A percentile compares a stretch with the other conserved stretches of the same genome.
phyloP scores from a whole-genome alignment of 2,113 vertebrate genomes.

The Micromys minutus region DNA sequence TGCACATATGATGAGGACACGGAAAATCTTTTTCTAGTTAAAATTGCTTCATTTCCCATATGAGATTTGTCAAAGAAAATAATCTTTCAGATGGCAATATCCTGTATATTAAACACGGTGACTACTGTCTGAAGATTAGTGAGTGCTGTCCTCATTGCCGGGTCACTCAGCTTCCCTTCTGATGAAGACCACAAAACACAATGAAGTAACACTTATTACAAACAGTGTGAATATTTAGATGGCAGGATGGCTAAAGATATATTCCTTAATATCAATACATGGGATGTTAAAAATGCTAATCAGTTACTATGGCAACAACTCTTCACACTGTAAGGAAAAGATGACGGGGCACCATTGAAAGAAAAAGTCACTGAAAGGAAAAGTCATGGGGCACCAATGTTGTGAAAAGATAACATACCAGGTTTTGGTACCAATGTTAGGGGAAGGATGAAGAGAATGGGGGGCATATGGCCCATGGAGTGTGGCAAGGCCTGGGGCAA shows the following conservation, averaged over 20 bases:
- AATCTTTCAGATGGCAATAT: not conserved
- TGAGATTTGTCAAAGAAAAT: conserved; percentile 62
- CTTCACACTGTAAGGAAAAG: too few relatives aligned
- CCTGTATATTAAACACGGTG: not conserved
- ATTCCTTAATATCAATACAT: not conserved
- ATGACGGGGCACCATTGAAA: too few relatives aligned
- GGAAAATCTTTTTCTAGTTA: conserved; percentile 66
- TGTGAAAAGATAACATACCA: too few relatives aligned
- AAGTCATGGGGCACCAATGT: too few relatives aligned
- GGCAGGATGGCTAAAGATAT: not conserved
- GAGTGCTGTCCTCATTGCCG: not conserved
- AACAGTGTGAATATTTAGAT: not conserved
- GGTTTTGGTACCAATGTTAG: too few relatives aligned
- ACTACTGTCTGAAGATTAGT: not conserved
- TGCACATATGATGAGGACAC: conserved; percentile 9
- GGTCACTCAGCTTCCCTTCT: not conserved
- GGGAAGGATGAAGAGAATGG: too few relatives aligned
- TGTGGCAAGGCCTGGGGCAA: too few relatives aligned
- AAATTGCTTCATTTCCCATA: conserved; percentile 67
- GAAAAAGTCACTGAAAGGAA: too few relatives aligned
- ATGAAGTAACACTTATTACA: not conserved
- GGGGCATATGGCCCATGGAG: too few relatives aligned
- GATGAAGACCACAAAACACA: not conserved
- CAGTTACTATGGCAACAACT: not conserved
- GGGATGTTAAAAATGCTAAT: not conserved